phyloP scores from a whole-genome alignment of 1,140 invertebrate species.

The Apis cerana region DNA sequence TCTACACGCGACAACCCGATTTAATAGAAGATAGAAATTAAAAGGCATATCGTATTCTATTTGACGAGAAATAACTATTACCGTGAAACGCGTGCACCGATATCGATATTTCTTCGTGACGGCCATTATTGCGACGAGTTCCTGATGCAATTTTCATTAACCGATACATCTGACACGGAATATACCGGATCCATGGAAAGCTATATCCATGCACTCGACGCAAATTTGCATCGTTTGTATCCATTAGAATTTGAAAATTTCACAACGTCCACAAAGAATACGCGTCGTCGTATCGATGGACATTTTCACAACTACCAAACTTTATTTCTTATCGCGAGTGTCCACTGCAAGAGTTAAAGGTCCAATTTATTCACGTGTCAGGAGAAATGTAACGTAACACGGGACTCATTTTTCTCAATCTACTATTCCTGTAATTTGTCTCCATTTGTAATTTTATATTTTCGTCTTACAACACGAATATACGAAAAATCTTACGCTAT shows the following conservation, averaged over 20 bases:
- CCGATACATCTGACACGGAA: no score
- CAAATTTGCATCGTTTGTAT: background rate
- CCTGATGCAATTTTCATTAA: slow-evolving; percentile 32
- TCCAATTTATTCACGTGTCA: slow-evolving; percentile 5
- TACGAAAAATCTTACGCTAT: no score
- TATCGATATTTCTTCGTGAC: slow-evolving; percentile 25
- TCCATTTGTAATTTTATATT: background rate
- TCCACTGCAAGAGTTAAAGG: background rate
- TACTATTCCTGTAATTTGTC: background rate
- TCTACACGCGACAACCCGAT: background rate
- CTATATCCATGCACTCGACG: background rate
- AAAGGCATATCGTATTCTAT: background rate
- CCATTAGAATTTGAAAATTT: slow-evolving; percentile 1
- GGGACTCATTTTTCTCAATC: background rate
- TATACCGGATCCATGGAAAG: background rate
- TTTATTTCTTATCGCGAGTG: background rate
- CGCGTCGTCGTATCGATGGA: no score
- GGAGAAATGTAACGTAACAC: background rate
- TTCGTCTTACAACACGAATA: no score
- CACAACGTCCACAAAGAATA: background rate
- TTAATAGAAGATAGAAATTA: background rate
- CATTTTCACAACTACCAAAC: background rate
- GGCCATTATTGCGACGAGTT: background rate
- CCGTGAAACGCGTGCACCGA: background rate
- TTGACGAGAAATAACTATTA: background rate